Evolutionary conservation across 1,140 invertebrate genomes (phyloP), one percentile per base, ranked within the genome.

Genomic region (Eumeta japonica): DNA sequence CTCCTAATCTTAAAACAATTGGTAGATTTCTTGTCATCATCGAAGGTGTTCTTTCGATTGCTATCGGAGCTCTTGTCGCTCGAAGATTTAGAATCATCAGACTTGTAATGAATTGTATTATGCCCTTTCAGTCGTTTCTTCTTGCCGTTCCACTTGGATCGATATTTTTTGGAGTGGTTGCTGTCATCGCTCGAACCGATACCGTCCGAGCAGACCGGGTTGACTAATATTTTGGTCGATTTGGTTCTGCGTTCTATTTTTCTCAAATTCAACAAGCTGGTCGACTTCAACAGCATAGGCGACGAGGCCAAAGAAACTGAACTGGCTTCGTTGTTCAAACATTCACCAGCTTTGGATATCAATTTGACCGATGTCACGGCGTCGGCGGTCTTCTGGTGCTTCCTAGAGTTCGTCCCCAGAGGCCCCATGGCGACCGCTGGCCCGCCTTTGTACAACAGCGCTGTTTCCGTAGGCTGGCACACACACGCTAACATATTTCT

Each of bases 401-500:
- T 54, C 35, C 53, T 42, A 56, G 62, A 62, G 35, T 50, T 56
- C 5, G 63, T 54, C 36, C 68, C 58, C 9, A 76, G 58, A 50
- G 73, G 73, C 34, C 73, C 73, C 62, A 76, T 64, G 36, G 58
- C 52, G 33, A 75, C 50, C 18, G 73, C 65, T 46, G 68, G 61
- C 48, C 72, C 72, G 47, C 73, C 75, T 58, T 72, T 75, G 48
- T 72, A 75, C 29, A 76, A 55, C 48, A 77, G 55, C 13, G 67
- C 70, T 32, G 72, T 76, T 49, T 81, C 80, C 39, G 74, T 71
- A 35, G 79, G 79, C 58, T 81, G 80, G 60, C 79, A 81, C 43
- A 81, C 80, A 65, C 80, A 81, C 48, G 79, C 79, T 70, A 81
- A 62, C 80, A 81, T 81, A 61, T 70, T 74, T 42, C 56, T 51